Percentiles rank a stretch among this genome's conserved stretches.
Evolutionary conservation across 2,888 invertebrate species (phyloP).

Genomic region (Heteropelma amictum): DNA sequence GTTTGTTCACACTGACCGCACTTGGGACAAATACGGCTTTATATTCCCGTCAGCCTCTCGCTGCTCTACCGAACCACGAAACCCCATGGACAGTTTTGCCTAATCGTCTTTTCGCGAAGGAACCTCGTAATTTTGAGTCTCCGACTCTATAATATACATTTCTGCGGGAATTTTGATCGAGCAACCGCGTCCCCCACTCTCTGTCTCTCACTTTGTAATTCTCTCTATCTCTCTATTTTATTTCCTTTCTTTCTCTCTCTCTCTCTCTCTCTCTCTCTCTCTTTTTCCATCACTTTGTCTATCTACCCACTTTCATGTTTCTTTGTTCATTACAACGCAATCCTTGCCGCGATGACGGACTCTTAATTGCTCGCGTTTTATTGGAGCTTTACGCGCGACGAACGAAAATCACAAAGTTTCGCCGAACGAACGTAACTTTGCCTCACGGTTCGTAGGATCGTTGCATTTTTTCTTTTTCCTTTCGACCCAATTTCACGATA

Average conservation of each 20-base stretch:
- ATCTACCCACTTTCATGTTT: neutral
- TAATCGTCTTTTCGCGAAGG: constrained; percentile 29
- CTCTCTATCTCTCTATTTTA: neutral
- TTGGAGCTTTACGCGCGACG: too few relatives aligned
- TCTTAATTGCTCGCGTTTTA: neutral
- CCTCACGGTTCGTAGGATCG: too few relatives aligned
- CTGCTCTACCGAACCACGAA: neutral
- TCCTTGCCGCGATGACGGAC: neutral
- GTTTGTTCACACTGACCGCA: constrained; percentile 74
- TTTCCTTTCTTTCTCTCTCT: constrained; percentile 1
- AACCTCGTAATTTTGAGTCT: too few relatives aligned
- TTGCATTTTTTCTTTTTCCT: too few relatives aligned
- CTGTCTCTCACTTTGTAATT: neutral
- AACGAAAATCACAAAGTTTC: too few relatives aligned
- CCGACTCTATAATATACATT: too few relatives aligned
- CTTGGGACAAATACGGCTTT: constrained; percentile 75
- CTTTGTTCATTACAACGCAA: constrained; percentile 7
- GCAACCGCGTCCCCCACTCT: constrained; percentile 15
- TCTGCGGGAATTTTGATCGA: constrained; percentile 27
- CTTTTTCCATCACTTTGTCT: neutral
- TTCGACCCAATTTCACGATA: too few relatives aligned
- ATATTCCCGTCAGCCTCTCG: neutral
- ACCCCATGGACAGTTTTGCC: constrained; percentile 40
- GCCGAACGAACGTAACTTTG: too few relatives aligned
- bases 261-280: neutral